phyloP scores from a whole-genome alignment of 2,113 vertebrate species.

The Microcebus ravelobensis region DNA sequence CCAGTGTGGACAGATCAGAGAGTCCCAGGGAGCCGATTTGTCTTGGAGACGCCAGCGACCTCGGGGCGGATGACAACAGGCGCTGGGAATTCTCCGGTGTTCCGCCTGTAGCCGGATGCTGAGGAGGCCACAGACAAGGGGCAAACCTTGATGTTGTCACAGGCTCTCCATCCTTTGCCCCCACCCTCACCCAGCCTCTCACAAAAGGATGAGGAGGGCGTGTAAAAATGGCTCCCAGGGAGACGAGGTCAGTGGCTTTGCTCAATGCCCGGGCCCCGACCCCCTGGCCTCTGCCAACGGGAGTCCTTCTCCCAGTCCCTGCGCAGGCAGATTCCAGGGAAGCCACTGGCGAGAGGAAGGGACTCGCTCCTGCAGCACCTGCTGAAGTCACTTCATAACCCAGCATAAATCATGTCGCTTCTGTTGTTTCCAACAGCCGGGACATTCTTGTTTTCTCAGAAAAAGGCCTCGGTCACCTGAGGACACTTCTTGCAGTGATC shows the following conservation, averaged over 20 bases:
- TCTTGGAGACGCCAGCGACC: rapidly evolving
- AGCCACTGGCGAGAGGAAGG: neutral
- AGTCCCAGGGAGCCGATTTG: neutral
- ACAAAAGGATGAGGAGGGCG: neutral
- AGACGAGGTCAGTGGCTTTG: neutral
- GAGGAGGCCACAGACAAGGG: neutral
- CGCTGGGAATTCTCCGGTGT: neutral
- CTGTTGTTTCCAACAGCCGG: neutral
- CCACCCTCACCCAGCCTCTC: neutral
- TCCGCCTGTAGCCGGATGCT: neutral
- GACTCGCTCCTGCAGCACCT: neutral
- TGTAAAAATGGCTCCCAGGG: neutral
- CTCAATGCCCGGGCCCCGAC: rapidly evolving
- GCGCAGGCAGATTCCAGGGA: neutral
- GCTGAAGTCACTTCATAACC: neutral
- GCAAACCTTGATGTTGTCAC: too few relatives aligned
- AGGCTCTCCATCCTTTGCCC: neutral
- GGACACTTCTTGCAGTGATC: slow-evolving; percentile 13
- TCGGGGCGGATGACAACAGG: neutral
- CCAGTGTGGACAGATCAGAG: neutral
- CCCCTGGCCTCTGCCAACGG: neutral
- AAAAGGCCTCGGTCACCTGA: slow-evolving; percentile 43
- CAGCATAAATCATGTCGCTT: neutral
- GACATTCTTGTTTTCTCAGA: slow-evolving; percentile 8
- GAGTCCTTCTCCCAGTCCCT: neutral